Evolutionary conservation across 2,888 invertebrate genomes (phyloP), one percentile per base, ranked within the genome.

Genomic region (Epinotia brunnichana): DNA sequence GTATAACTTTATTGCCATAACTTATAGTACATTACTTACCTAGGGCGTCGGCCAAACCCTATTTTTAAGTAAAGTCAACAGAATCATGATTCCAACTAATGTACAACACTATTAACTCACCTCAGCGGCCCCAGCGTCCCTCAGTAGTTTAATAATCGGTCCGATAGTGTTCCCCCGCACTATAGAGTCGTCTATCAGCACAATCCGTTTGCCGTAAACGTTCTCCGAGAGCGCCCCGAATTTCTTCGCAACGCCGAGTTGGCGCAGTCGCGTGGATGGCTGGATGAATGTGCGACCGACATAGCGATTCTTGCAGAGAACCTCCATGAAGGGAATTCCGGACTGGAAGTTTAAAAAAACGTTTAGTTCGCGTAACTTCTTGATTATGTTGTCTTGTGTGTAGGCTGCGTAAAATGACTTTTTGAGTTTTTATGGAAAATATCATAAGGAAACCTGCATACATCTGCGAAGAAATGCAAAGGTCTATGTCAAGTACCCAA

Each of bases 281-380:
- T 99, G 99, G 86, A 99, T 99, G 91, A 99, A 99, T 0, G 99
- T 99, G 78, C 99, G 95, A 0, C 99, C 99, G 3, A 99, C 98
- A 88, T 99, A 99, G 76, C 98, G 94, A 89, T 98, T 99, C 94
- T 99, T 99, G 93, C 98, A 98, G 0, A 99, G 94, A 0, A 99
- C 99, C 88, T 99, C 99, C 79, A 97, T 96, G 90, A 98, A 99
- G 0, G 97, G 97, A 69, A 98, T 96, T 5, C 97, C 96, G 19
- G 97, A 97, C 96, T 97, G 91, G 13, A 57, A 71, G 15, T 15
- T 19, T 19, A 11, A 15, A 19, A 19, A 53, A 17, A 53, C 21
- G 54, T 54, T 54, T 35, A 35, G 35, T 9, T 35, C 21, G 7
- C 35, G 9, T 35, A 35, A 35, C 9, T 35, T 35, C 9, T 9